Base-by-base conservation (phyloP, 2,797 vertebrate species). In the Odontamblyopus lacepedii region DNA sequence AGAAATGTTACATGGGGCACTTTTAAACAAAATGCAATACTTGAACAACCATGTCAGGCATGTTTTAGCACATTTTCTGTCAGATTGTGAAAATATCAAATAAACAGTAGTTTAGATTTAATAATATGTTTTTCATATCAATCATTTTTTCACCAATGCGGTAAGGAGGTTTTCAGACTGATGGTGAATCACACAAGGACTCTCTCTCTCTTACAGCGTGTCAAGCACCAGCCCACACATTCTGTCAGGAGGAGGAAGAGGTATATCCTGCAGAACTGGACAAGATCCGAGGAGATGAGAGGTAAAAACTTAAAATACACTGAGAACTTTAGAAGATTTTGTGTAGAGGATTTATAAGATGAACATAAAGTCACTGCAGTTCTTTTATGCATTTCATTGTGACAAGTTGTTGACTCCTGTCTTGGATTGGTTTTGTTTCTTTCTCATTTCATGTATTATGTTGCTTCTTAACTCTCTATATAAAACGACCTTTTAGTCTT, bases 161-260 rank as follows among this genome's bases (percentile, higher is more conserved):
- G 73, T 74, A 50, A 78, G 70, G 63, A 70, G 64, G 41, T 68
- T 85, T 70, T 60, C 63, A 81, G 85, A 77, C 88, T 88, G 85
- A 90, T 89, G 86, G 88, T 87, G 87, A 90, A 81, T 90, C 80
- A 88, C 82, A 90, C 85, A 80, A 77, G 83, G 81, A 83, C 82
- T 78, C 83, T 84, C 71, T 83, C 71, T 83, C 65, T 29, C 70
- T 76, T 78, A 73, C 71, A 41, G 78, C 72, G 78, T 70, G 73
- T 87, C 81, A 85, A 84, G 73, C 74, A 70, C 41, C 77, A 90
- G 69, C 86, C 89, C 87, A 89, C 88, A 86, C 84, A 84, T 41
- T 79, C 69, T 82, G 73, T 76, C 50, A 70, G 64, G 72, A 70
- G 69, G 62, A 73, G 69, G 61, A 26, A 70, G 76, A 78, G 76